These are phyloP conservation scores for Salpingus planirostris DNA, from an alignment of 2,888 invertebrate genomes.

Conservation along the genomic window DNA sequence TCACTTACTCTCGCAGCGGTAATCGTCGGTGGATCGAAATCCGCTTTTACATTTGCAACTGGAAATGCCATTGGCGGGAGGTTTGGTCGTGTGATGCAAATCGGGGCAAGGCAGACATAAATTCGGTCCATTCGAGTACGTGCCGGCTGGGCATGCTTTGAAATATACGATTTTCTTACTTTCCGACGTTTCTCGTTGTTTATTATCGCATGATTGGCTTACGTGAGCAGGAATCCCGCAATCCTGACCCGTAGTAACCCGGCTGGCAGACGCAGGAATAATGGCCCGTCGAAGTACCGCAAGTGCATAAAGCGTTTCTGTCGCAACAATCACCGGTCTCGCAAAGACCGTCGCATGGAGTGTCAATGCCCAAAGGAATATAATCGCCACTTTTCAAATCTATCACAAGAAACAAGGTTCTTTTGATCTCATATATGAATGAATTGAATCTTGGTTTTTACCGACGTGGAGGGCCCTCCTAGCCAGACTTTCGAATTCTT, in stretches of 20 bases:
- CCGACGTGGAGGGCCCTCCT: conserved; percentile 59
- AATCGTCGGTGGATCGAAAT: conserved; percentile 43
- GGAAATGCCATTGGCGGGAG: conserved; percentile 46
- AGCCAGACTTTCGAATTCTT: conserved; percentile 60
- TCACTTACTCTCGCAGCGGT: conserved; percentile 50
- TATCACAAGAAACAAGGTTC: conserved; percentile 23
- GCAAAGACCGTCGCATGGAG: conserved; percentile 50
- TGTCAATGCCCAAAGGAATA: conserved; percentile 41
- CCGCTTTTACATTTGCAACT: conserved; percentile 56
- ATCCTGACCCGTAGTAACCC: conserved; percentile 58
- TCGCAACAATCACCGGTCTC: conserved; percentile 49
- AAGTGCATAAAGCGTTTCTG: conserved; percentile 51
- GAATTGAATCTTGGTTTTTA: no score
- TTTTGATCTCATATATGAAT: background rate
- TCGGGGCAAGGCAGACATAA: conserved; percentile 51
- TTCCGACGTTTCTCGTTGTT: no score
- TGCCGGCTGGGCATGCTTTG: conserved; percentile 57
- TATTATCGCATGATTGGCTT: conserved; percentile 23
- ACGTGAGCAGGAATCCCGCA: conserved; percentile 52
- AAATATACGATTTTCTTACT: conserved; percentile 8
- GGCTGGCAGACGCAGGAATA: conserved; percentile 58
- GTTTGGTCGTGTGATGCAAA: conserved; percentile 51
- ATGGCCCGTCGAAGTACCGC: conserved; percentile 59
- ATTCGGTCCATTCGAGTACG: conserved; percentile 51
- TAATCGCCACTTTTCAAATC: conserved; percentile 56